These are phyloP conservation scores for Patella caerulea DNA, from an alignment of 2,888 invertebrate species.

Conservation along the genomic window DNA sequence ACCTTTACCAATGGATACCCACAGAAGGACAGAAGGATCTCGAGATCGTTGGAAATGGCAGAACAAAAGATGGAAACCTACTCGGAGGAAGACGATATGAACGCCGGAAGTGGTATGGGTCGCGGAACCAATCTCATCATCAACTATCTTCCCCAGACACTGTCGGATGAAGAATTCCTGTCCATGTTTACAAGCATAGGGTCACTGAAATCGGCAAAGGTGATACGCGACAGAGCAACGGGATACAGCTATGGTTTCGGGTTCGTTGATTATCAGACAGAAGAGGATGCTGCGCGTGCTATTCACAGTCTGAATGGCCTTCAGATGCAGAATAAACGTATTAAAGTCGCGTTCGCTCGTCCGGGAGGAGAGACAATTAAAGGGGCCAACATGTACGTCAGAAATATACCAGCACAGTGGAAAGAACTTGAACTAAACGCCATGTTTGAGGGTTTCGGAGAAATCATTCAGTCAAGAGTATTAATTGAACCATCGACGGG, in stretches of 20 bases:
- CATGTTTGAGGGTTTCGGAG: conserved; percentile 89
- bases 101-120: conserved; percentile 20
- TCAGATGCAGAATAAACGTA: conserved; percentile 89
- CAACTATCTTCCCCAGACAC: conserved; percentile 94
- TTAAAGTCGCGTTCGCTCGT: conserved; percentile 94
- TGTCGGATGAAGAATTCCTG: conserved; percentile 91
- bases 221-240: conserved; percentile 77
- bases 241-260: conserved; percentile 97
- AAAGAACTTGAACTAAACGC: conserved; percentile 84
- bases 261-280: conserved; percentile 90
- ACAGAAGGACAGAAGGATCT: too few relatives aligned
- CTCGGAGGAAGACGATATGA: neutral
- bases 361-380: conserved; percentile 93
- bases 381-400: conserved; percentile 93
- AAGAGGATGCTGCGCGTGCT: conserved; percentile 88
- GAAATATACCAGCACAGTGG: conserved; percentile 81
- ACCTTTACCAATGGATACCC: conserved; percentile 3
- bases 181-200: conserved; percentile 91
- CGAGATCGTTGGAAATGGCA: too few relatives aligned
- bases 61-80: neutral
- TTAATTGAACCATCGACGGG: conserved; percentile 90
- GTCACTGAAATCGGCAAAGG: conserved; percentile 89
- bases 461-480: conserved; percentile 92
- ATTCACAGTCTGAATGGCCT: conserved; percentile 90
- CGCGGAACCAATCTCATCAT: conserved; percentile 83